Evolutionary conservation across 2,797 vertebrate genomes (phyloP), one percentile per base, ranked within the genome.

Genomic region (Thunnus albacares): DNA sequence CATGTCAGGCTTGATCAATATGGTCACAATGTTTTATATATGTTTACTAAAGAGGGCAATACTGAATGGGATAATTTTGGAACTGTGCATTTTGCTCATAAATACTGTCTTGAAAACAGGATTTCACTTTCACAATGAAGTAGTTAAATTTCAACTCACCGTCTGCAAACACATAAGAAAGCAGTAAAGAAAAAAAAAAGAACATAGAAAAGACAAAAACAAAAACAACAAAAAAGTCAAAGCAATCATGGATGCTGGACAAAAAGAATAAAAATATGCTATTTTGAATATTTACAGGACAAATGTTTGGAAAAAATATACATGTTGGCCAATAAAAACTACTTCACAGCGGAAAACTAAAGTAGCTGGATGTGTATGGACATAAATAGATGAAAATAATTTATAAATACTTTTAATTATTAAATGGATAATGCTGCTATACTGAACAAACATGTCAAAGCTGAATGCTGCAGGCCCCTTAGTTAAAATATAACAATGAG

Each of bases 121-220:
- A 96, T 96, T 95, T 92, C 72, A 92, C 95, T 95, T 95, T 71
- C 94, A 95, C 94, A 95, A 85, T 82, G 79, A 86, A 90, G 92
- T 94, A 96, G 92, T 94, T 91, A 95, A 96, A 94, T 92, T 93
- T 95, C 91, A 95, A 99, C 98, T 99, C 97, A 99, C 98, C 98
- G 97, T 99, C 98, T 99, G 97, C 97, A 98, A 97, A 99, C 93
- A 96, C 96, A 97, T 96, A 98, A 98, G 98, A 98, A 97, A 97
- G 96, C 97, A 96, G 96, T 97, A 98, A 97, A 96, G 96, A 92
- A 96, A 90, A 92, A 90, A 93, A 84, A 90, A 87, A 87, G 65
- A 93, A 94, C 84, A 94, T 75, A 94, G 86, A 91, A 89, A 93
- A 92, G 90, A 94, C 91, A 96, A 93, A 95, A 94, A 94, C 91